A percentile compares a stretch with the other conserved stretches of the same genome.
These are phyloP conservation scores for Latrodectus elegans DNA, from an alignment of 2,888 invertebrate genomes.

Conservation along the genomic window DNA sequence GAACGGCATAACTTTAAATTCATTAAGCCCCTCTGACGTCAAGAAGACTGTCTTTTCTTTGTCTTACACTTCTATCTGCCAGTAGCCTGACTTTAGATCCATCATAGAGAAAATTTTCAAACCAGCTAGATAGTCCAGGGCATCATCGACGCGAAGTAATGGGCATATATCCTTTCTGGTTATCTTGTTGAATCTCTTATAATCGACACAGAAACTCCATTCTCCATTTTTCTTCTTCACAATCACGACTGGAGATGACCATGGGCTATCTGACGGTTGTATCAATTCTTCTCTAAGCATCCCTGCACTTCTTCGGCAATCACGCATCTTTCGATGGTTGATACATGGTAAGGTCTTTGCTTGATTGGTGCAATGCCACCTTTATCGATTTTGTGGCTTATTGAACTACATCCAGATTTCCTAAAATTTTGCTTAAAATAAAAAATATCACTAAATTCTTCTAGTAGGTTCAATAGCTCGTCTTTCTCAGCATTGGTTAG, in stretches of 20 bases:
- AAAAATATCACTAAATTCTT: not conserved
- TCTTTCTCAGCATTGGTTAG: not conserved
- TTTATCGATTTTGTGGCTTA: not conserved
- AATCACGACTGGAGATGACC: not conserved
- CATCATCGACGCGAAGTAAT: not conserved
- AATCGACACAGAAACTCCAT: constrained; percentile 1
- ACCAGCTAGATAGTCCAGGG: not conserved
- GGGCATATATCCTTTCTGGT: not conserved
- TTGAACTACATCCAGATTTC: no score
- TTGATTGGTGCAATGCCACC: not conserved
- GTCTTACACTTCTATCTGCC: constrained; percentile 71
- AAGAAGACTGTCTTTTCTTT: no score
- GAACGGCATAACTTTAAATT: constrained; percentile 72
- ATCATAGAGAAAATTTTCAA: constrained; percentile 1
- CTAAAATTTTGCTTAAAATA: not conserved
- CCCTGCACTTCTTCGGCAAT: not conserved
- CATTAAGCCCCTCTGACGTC: constrained; percentile 65
- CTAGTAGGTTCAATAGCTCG: not conserved
- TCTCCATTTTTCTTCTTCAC: not conserved
- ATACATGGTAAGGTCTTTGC: not conserved
- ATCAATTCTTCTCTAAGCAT: not conserved
- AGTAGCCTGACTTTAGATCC: not conserved
- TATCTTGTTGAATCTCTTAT: constrained; percentile 13
- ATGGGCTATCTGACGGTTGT: not conserved
- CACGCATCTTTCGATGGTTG: not conserved